Conservation (phyloP, 2,113 vertebrate genomes). For the Oxyura jamaicensis region DNA sequence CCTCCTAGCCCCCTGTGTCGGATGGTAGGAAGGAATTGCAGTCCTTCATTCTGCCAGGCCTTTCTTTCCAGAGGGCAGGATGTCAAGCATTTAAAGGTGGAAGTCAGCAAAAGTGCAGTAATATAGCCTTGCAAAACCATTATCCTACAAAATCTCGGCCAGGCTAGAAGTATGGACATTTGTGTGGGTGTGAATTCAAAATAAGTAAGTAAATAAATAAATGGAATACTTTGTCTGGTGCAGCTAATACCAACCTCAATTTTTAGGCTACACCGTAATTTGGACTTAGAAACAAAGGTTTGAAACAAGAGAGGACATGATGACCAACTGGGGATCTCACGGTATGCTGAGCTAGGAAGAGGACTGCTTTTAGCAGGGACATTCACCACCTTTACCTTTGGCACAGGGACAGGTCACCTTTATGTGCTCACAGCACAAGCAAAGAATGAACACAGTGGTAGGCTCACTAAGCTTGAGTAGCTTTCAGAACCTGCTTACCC, state of each 20-base stretch:
- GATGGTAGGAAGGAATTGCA: not conserved
- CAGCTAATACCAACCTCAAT: not conserved
- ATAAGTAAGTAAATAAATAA: no score
- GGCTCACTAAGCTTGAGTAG: not conserved
- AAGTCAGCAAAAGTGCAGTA: not conserved
- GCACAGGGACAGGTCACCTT: not conserved
- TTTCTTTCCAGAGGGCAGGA: not conserved
- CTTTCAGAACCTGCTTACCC: not conserved
- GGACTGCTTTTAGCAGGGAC: not conserved
- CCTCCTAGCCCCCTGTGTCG: not conserved
- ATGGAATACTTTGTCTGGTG: not conserved
- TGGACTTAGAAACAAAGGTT: not conserved
- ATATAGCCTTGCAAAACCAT: not conserved
- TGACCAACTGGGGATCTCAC: not conserved
- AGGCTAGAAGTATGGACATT: not conserved
- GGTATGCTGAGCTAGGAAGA: not conserved
- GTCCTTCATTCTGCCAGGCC: not conserved
- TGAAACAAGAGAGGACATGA: not conserved
- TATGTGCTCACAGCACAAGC: not conserved
- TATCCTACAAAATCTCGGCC: not conserved
- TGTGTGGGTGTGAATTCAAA: accelerated
- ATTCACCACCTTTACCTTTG: not conserved
- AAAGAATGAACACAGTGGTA: not conserved
- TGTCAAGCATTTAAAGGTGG: not conserved
- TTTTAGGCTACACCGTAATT: not conserved